phyloP scores from a whole-genome alignment of 1,140 invertebrate genomes.

The Brevipalpus yothersi region DNA sequence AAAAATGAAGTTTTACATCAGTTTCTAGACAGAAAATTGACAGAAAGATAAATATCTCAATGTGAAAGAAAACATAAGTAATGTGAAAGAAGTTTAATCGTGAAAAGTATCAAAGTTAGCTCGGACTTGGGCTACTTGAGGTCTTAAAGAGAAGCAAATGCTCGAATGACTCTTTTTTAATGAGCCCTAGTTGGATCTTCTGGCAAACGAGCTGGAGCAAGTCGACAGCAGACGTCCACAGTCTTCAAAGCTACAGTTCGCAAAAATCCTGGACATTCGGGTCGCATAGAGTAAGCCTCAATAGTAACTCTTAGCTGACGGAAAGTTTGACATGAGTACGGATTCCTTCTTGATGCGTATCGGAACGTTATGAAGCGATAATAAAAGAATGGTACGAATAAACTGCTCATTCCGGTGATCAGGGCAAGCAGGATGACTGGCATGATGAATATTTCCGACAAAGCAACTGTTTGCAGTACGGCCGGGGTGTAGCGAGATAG shows the following conservation, averaged over 20 bases:
- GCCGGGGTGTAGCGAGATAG: conserved; percentile 3
- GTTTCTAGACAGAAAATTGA: too few species aligned
- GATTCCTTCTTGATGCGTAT: conserved; percentile 74
- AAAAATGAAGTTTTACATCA: too few species aligned
- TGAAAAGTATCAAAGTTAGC: too few species aligned
- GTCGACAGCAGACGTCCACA: background rate
- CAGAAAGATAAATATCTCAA: too few species aligned
- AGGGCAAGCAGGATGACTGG: conserved; percentile 6
- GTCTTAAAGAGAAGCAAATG: too few species aligned
- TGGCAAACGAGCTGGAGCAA: background rate
- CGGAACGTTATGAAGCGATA: conserved; percentile 75
- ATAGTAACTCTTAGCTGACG: conserved; percentile 2
- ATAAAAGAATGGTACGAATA: conserved; percentile 66
- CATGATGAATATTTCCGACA: conserved; percentile 9
- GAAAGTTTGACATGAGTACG: conserved; percentile 39
- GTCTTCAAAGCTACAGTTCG: background rate
- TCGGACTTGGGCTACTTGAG: too few species aligned
- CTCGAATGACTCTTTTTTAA: too few species aligned
- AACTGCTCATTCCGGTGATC: background rate
- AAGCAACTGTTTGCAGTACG: conserved; percentile 8
- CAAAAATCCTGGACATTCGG: conserved; percentile 2
- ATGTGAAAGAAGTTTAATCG: too few species aligned
- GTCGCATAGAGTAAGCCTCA: background rate
- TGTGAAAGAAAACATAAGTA: too few species aligned
- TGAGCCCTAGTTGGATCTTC: too few species aligned